Conservation (phyloP, 1,140 invertebrate genomes). For the Holcopasites calliopsidis region DNA sequence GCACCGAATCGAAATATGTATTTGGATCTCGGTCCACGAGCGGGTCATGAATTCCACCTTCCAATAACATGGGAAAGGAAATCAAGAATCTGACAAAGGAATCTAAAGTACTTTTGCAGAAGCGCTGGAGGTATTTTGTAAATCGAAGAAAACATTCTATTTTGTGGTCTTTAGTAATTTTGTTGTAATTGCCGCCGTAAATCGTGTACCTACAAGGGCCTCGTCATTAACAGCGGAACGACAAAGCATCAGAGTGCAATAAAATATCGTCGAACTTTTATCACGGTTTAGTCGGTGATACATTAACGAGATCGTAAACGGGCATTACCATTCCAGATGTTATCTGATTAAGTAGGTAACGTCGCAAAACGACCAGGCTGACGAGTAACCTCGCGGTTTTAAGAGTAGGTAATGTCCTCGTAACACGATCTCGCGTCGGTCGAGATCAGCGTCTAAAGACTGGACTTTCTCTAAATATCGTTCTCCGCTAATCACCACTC, state of each 20-base stretch:
- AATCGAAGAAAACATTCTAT: too few relatives aligned
- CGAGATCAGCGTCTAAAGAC: slow-evolving; percentile 2
- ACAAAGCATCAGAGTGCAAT: too few relatives aligned
- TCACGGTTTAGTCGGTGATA: not conserved
- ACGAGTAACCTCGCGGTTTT: slow-evolving; percentile 28
- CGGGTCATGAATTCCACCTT: too few relatives aligned
- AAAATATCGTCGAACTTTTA: too few relatives aligned
- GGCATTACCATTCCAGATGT: not conserved
- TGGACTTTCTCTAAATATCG: slow-evolving; percentile 31
- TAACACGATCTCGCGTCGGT: slow-evolving; percentile 21
- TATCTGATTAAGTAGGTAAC: slow-evolving; percentile 25
- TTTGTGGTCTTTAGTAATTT: too few relatives aligned
- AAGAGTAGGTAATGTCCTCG: slow-evolving; percentile 24
- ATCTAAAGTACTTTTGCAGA: too few relatives aligned
- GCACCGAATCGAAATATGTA: not conserved
- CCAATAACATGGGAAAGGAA: too few relatives aligned
- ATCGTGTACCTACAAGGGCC: too few relatives aligned
- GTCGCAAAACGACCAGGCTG: slow-evolving; percentile 10
- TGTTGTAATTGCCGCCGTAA: too few relatives aligned
- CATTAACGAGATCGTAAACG: slow-evolving; percentile 8
- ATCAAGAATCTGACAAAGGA: too few relatives aligned
- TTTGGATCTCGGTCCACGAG: not conserved
- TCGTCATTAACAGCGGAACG: too few relatives aligned
- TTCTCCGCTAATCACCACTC: not conserved
- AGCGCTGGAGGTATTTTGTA: too few relatives aligned